phyloP scores from a whole-genome alignment of 2,888 invertebrate species.

The Salpingus planirostris region DNA sequence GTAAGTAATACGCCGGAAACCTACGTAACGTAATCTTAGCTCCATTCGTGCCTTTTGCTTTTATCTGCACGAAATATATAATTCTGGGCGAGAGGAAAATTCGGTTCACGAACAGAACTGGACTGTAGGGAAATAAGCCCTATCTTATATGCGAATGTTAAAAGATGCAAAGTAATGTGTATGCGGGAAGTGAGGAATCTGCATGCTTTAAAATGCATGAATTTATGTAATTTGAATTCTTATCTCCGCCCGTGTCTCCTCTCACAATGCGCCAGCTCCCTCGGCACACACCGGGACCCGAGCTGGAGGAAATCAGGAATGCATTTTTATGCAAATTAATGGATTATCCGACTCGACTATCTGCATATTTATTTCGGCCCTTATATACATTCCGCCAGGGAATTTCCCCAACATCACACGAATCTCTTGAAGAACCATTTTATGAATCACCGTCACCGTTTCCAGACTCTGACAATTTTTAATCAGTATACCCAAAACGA shows the following conservation, averaged over 20 bases:
- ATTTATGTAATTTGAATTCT: constrained; percentile 34
- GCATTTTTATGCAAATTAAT: constrained; percentile 17
- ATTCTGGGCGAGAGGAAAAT: constrained; percentile 27
- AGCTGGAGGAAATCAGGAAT: constrained; percentile 14
- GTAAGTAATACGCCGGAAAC: constrained; percentile 18
- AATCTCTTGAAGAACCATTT: too few species aligned
- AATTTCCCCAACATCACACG: too few species aligned
- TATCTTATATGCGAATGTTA: constrained; percentile 36
- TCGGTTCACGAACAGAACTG: constrained; percentile 34
- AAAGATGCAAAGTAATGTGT: constrained; percentile 40
- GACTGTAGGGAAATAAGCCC: constrained; percentile 38
- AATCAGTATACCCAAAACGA: too few species aligned
- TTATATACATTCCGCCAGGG: too few species aligned
- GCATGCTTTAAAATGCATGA: constrained; percentile 41
- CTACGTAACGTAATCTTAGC: constrained; percentile 27
- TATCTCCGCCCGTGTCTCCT: constrained; percentile 16
- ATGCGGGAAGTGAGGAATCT: constrained; percentile 35
- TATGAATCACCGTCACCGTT: too few species aligned
- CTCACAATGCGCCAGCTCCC: constrained; percentile 4
- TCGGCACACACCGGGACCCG: background rate
- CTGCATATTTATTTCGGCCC: too few species aligned
- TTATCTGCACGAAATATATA: constrained; percentile 35
- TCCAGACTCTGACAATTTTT: too few species aligned
- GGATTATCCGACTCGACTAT: too few species aligned
- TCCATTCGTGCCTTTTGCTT: constrained; percentile 28